These are phyloP conservation scores for Sussaba pulchella DNA, from an alignment of 2,888 invertebrate species.

Conservation along the genomic window DNA sequence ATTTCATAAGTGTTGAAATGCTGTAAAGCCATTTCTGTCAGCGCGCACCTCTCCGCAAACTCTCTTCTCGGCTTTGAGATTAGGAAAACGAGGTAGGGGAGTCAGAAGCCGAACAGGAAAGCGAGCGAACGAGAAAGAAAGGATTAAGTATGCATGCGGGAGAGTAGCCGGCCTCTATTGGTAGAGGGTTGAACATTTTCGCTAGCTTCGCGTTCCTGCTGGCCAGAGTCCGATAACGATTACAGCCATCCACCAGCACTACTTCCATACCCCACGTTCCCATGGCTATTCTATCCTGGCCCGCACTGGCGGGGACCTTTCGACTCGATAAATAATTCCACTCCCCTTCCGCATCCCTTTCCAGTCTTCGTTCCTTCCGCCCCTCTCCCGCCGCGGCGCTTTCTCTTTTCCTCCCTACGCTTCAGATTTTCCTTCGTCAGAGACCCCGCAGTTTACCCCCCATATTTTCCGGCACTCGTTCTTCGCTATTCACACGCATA, in stretches of 20 bases:
- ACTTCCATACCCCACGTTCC: neutral
- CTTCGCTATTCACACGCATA: slow-evolving; percentile 15
- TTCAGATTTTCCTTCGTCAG: slow-evolving; percentile 18
- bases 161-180: slow-evolving; percentile 38
- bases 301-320: slow-evolving; percentile 47
- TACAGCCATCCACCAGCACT: slow-evolving; percentile 41
- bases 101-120: slow-evolving; percentile 33
- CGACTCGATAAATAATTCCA: slow-evolving; percentile 66
- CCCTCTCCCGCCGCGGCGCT: neutral
- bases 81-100: slow-evolving; percentile 27
- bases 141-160: slow-evolving; percentile 57
- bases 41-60: slow-evolving; percentile 36
- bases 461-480: slow-evolving; percentile 60
- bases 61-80: slow-evolving; percentile 37
- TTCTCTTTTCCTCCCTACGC: neutral
- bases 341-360: slow-evolving; percentile 5
- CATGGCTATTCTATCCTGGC: slow-evolving; percentile 41
- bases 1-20: slow-evolving; percentile 42
- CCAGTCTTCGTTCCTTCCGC: slow-evolving; percentile 1
- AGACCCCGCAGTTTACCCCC: slow-evolving; percentile 6
- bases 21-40: slow-evolving; percentile 48
- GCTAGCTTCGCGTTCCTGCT: slow-evolving; percentile 55
- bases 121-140: slow-evolving; percentile 36
- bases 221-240: slow-evolving; percentile 66
- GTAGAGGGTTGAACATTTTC: slow-evolving; percentile 46